Evolutionary conservation across 2,888 invertebrate species (phyloP).

Genomic region (Chloroclysta siterata): DNA sequence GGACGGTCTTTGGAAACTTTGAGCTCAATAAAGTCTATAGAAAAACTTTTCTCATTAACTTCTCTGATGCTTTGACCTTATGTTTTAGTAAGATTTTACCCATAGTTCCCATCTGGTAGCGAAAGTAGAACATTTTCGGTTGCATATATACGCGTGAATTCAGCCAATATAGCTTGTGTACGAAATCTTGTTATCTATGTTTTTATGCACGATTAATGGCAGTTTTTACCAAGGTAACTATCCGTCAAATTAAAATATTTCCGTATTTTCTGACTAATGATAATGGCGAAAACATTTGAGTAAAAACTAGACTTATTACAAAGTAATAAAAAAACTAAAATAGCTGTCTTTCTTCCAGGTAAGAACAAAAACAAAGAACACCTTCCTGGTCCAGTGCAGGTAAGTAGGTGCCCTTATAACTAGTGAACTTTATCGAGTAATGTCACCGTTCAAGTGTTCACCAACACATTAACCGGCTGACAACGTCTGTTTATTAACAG

Average conservation of each 20-base stretch:
- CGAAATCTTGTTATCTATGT: too few species aligned
- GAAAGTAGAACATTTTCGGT: too few species aligned
- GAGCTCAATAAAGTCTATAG: conserved; percentile 9
- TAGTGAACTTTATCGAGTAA: conserved; percentile 20
- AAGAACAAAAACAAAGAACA: conserved; percentile 29
- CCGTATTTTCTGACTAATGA: too few species aligned
- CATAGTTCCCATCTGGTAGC: neutral
- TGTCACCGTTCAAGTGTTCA: neutral
- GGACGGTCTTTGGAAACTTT: conserved; percentile 13
- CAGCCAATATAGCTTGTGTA: too few species aligned
- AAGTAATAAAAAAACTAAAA: too few species aligned
- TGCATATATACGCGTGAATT: too few species aligned
- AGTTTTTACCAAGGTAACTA: too few species aligned
- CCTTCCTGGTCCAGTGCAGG: conserved; percentile 30
- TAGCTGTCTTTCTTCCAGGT: conserved; percentile 48
- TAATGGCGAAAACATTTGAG: too few species aligned
- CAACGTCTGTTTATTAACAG: neutral
- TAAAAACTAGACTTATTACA: too few species aligned
- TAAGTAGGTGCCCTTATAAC: conserved; percentile 38
- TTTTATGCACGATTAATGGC: too few species aligned
- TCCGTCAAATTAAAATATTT: too few species aligned
- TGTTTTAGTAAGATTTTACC: neutral
- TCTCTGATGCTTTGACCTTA: conserved; percentile 10
- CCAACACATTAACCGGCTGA: conserved; percentile 1
- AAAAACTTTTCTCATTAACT: conserved; percentile 28